These are phyloP conservation scores for Trachymyrmex cornetzi DNA, from an alignment of 1,140 invertebrate genomes.

Conservation along the genomic window DNA sequence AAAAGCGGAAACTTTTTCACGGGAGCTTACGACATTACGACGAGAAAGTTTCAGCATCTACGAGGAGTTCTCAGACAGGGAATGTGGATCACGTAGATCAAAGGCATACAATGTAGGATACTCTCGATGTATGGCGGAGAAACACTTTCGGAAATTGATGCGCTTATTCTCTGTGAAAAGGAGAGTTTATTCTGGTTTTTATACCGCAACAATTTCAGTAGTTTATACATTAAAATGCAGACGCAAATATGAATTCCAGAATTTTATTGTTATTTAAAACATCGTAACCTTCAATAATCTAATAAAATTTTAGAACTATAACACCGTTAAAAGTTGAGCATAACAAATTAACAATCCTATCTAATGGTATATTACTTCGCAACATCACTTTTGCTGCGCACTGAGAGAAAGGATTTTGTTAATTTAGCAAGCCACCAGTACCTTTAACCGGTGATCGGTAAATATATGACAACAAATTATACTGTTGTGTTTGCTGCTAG, in stretches of 20 bases:
- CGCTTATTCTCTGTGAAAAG: conserved; percentile 14
- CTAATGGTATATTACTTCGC: conserved; percentile 31
- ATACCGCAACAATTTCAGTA: background rate
- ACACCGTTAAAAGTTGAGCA: conserved; percentile 2
- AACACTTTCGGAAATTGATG: conserved; percentile 22
- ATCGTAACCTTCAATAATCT: background rate
- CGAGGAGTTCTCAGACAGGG: conserved; percentile 53
- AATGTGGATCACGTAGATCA: conserved; percentile 72
- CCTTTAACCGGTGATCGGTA: too few species aligned
- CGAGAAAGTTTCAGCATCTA: conserved; percentile 64
- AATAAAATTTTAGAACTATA: conserved; percentile 25
- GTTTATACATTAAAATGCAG: background rate
- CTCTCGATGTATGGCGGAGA: background rate
- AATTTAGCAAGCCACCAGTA: too few species aligned
- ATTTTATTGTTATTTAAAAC: background rate
- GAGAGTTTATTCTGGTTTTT: conserved; percentile 31
- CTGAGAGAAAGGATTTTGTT: too few species aligned
- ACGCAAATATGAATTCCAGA: background rate
- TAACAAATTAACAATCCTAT: background rate
- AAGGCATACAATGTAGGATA: conserved; percentile 34
- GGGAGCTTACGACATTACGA: conserved; percentile 70
- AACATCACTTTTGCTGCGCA: background rate
- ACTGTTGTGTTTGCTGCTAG: too few species aligned
- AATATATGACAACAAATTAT: too few species aligned
- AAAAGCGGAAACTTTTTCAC: conserved; percentile 65